phyloP scores from a whole-genome alignment of 2,888 invertebrate species.

The Phrixothrix hirtus region DNA sequence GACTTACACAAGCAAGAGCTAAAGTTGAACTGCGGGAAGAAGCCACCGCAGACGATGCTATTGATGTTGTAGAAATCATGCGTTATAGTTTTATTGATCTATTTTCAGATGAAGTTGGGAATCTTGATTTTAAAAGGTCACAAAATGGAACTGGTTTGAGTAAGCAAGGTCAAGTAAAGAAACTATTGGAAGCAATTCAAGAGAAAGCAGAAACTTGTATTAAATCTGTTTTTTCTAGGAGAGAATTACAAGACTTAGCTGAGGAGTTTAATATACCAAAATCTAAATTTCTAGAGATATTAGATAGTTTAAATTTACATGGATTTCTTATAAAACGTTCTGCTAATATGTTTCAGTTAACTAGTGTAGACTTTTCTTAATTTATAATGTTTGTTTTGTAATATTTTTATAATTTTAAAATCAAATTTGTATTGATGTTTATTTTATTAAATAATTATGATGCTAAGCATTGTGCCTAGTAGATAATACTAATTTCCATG shows the following conservation, averaged over 20 bases:
- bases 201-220: slow-evolving; percentile 66
- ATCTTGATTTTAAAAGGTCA: slow-evolving; percentile 66
- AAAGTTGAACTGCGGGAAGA: slow-evolving; percentile 82
- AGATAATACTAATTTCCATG: too few species aligned
- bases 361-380: slow-evolving; percentile 35
- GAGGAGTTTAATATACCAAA: slow-evolving; percentile 65
- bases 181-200: slow-evolving; percentile 71
- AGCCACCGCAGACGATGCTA: slow-evolving; percentile 78
- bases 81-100: slow-evolving; percentile 78
- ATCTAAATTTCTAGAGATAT: slow-evolving; percentile 69
- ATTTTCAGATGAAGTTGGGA: slow-evolving; percentile 72
- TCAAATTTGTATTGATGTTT: not conserved
- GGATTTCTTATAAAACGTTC: slow-evolving; percentile 85
- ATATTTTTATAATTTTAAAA: too few species aligned
- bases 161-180: slow-evolving; percentile 70
- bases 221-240: slow-evolving; percentile 73
- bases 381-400: not conserved
- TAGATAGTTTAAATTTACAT: slow-evolving; percentile 80
- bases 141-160: slow-evolving; percentile 76
- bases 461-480: too few species aligned
- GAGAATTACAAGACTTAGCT: slow-evolving; percentile 77
- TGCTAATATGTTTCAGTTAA: slow-evolving; percentile 46
- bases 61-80: slow-evolving; percentile 84
- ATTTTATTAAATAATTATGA: too few species aligned
- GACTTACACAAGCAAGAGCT: slow-evolving; percentile 88